Conservation (phyloP, 2,888 invertebrate species). For the Lepidonotus clava region DNA sequence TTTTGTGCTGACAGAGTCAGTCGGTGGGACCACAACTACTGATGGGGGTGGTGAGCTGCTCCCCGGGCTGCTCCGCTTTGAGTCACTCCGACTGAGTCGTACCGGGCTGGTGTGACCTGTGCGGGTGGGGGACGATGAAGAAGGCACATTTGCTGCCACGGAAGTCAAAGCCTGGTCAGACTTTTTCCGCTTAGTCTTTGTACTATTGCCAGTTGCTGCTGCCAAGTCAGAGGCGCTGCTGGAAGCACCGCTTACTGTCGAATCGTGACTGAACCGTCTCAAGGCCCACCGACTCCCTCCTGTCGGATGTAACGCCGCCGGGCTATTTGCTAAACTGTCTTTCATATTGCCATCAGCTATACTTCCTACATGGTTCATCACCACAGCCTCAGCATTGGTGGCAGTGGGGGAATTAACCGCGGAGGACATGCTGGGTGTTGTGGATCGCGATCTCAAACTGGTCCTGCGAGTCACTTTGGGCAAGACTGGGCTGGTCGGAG, state of each 20-base stretch:
- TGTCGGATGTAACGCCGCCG: background rate
- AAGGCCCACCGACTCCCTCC: conserved; percentile 13
- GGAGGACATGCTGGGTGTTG: background rate
- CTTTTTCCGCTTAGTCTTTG: background rate
- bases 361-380: background rate
- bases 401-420: background rate
- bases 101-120: background rate
- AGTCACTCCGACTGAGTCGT: no score
- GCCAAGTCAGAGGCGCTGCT: background rate
- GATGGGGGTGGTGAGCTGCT: background rate
- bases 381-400: background rate
- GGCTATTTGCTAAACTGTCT: no score
- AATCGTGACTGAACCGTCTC: conserved; percentile 34
- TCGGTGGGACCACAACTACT: background rate
- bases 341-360: no score
- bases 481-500: background rate
- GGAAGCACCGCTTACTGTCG: background rate
- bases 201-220: background rate
- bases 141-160: background rate
- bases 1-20: background rate
- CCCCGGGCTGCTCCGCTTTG: no score
- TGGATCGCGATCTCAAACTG: background rate
- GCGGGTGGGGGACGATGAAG: background rate
- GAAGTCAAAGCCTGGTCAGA: background rate
- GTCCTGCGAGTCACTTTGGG: background rate